A percentile compares a stretch with the other conserved stretches of the same genome.
phyloP scores from a whole-genome alignment of 2,797 vertebrate genomes.

The Sitta carolinensis region DNA sequence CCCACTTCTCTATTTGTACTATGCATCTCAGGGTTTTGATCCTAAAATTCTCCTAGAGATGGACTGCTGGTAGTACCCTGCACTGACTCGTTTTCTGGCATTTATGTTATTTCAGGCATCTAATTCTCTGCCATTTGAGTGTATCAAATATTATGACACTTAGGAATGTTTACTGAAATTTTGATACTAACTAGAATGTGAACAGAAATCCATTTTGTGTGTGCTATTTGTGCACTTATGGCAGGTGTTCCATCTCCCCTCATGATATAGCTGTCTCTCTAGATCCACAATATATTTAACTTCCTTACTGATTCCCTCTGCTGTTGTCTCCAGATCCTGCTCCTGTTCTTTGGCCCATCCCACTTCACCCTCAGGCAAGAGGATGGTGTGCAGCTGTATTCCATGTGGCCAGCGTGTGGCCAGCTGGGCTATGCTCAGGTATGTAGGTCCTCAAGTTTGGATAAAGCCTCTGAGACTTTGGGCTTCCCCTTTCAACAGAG shows the following conservation, averaged over 20 bases:
- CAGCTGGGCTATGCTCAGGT: not conserved
- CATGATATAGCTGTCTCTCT: not conserved
- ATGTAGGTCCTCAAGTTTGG: not conserved
- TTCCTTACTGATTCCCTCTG: not conserved
- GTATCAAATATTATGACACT: not conserved
- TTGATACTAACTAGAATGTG: not conserved
- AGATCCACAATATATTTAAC: not conserved
- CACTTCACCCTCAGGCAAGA: accelerated
- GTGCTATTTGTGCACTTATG: not conserved
- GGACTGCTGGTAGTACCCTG: not conserved
- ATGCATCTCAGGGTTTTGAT: not conserved
- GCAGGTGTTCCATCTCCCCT: not conserved
- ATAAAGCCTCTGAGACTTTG: not conserved
- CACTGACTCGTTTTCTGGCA: not conserved
- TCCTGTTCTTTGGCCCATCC: not conserved
- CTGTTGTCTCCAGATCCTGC: not conserved
- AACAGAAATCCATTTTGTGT: not conserved
- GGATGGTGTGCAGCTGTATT: not conserved
- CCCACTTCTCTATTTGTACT: not conserved
- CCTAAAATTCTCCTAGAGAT: not conserved
- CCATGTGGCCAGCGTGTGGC: not conserved
- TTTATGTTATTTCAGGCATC: not conserved
- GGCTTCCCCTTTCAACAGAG: not conserved
- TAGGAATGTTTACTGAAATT: not conserved
- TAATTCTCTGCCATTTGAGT: not conserved